Conservation (phyloP, 1,140 invertebrate species). For the Drosophila neocordata region DNA sequence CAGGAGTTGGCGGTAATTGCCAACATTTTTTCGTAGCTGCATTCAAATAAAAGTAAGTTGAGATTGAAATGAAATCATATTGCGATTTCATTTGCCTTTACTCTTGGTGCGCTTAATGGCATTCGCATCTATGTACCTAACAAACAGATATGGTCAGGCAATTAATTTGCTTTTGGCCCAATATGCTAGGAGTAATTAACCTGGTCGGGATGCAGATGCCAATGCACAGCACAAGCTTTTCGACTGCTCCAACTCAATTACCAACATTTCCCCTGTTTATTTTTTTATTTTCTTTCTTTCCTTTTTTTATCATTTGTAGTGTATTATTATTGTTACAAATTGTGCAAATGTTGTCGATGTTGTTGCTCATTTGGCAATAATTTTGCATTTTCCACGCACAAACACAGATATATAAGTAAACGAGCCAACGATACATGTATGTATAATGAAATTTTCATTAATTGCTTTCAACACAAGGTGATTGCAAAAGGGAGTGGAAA, state of each 20-base stretch:
- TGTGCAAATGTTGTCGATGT: conserved; percentile 10
- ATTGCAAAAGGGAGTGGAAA: conserved; percentile 11
- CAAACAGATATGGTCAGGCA: background rate
- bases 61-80: conserved; percentile 76
- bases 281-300: background rate
- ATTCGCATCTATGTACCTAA: background rate
- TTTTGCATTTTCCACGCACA: background rate
- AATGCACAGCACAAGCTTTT: background rate
- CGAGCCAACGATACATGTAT: conserved; percentile 1
- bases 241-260: background rate
- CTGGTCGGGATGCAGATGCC: background rate
- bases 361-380: conserved; percentile 12
- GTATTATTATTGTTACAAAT: conserved; percentile 3
- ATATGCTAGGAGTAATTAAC: background rate
- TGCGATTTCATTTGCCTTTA: conserved; percentile 38
- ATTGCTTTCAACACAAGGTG: conserved; percentile 48
- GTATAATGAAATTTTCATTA: conserved; percentile 58
- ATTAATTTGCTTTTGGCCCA: background rate
- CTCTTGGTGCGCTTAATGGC: background rate
- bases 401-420: no score
- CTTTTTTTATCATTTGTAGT: background rate
- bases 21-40: conserved; percentile 36
- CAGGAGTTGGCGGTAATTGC: conserved; percentile 61
- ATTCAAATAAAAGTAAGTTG: conserved; percentile 73
- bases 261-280: background rate